These are phyloP conservation scores for Bubo scandiacus DNA, from an alignment of 2,113 vertebrate genomes.

Conservation along the genomic window DNA sequence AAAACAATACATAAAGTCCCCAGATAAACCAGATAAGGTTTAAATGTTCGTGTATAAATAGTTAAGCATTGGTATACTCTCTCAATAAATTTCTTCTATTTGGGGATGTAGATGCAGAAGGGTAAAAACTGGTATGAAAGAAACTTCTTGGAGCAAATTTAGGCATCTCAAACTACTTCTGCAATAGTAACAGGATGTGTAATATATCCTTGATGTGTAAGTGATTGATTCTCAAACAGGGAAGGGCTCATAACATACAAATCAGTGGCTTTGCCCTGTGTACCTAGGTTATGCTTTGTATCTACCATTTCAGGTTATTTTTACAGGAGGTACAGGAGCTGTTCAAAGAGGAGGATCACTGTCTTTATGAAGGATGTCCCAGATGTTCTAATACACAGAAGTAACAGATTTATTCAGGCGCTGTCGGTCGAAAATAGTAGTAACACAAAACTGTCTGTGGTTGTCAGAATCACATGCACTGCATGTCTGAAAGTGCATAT, in stretches of 20 bases:
- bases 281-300: not conserved
- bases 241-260: not conserved
- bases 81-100: not conserved
- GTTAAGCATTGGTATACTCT: not conserved
- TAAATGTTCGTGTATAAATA: not conserved
- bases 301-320: not conserved
- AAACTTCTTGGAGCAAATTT: not conserved
- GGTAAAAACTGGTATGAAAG: not conserved
- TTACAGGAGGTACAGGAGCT: not conserved
- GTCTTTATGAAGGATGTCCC: not conserved
- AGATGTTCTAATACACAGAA: not conserved
- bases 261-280: not conserved
- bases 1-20: not conserved
- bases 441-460: not conserved
- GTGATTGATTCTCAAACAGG: not conserved
- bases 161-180: not conserved
- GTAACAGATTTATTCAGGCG: not conserved
- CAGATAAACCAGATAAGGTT: not conserved
- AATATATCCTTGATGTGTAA: not conserved
- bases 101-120: not conserved
- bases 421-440: not conserved
- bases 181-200: not conserved
- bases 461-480: not conserved
- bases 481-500: accelerated
- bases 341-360: not conserved